Conservation (phyloP, 2,113 vertebrate genomes). For the Gadus macrocephalus region DNA sequence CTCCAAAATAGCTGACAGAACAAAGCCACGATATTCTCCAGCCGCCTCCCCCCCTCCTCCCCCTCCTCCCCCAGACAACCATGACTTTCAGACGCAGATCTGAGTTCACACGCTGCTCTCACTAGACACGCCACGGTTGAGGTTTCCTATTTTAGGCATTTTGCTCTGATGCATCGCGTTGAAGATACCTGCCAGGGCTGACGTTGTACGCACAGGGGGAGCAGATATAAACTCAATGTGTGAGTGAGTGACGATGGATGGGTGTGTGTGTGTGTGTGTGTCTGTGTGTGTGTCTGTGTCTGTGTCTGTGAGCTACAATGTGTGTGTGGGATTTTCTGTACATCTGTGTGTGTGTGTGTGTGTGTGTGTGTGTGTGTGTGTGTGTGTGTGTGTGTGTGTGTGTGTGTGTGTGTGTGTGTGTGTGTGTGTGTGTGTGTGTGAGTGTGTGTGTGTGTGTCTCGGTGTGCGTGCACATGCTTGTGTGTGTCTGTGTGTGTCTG, state of each 20-base stretch:
- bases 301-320: neutral
- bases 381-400: neutral
- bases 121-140: conserved; percentile 1
- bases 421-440: neutral
- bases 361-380: neutral
- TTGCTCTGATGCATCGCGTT: conserved; percentile 40
- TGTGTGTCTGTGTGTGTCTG: neutral
- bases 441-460: neutral
- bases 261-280: neutral
- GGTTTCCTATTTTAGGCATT: neutral
- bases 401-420: neutral
- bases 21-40: no score
- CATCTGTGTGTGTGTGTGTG: neutral
- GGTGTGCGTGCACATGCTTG: neutral
- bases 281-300: neutral
- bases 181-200: conserved; percentile 19
- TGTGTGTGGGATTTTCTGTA: neutral
- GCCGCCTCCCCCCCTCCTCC: no score
- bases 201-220: neutral
- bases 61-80: no score
- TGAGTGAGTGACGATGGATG: neutral
- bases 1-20: no score
- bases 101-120: conserved; percentile 28
- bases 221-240: neutral
- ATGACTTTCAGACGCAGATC: neutral